Base-by-base conservation (phyloP, 2,797 vertebrate species). In the Sebastes trivittatus region DNA sequence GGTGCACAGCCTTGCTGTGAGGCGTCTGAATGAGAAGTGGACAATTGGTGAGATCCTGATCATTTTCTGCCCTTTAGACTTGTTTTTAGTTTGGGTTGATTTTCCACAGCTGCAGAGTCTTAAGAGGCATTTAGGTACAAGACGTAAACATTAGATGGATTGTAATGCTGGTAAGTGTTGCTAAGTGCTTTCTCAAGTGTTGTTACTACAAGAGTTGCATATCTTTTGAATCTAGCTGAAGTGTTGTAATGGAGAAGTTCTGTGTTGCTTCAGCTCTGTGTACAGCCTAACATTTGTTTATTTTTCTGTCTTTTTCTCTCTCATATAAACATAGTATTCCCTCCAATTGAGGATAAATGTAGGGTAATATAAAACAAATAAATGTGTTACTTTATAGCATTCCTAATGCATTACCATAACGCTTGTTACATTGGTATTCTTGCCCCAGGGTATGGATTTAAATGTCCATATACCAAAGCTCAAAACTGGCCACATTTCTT, bases 1-100 rank as follows among this genome's bases (percentile, higher is more conserved):
- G 86, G 96, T 96, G 42, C 94, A 94, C 89, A 96, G 94, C 89
- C 95, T 96, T 69, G 94, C 96, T 67, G 92, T 95, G 84, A 94
- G 96, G 88, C 95, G 94, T 79, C 94, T 96, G 92, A 96, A 96
- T 95, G 95, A 96, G 83, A 97, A 96, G 96, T 97, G 96, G 96
- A 96, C 96, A 59, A 62, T 96, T 78, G 95, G 96, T 97, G 86
- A 94, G 95, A 79, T 6, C 7, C 11, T 20, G 20, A 38, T 60
- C 1, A 5, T 79, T 72, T 78, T 66, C 16, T 65, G 6, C 18
- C 14, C 6, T 59, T 72, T 9, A 5, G 16, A 77, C 38, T 7
- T 14, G 7, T n/a, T 78, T 63, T 72, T 30, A 18, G 8, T 55
- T 64, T 60, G 59, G 1, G 13, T 36, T 56, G 29, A 6, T 58